Evolutionary conservation across 2,113 vertebrate genomes (phyloP).

Genomic region (Plecturocebus donacophilus): DNA sequence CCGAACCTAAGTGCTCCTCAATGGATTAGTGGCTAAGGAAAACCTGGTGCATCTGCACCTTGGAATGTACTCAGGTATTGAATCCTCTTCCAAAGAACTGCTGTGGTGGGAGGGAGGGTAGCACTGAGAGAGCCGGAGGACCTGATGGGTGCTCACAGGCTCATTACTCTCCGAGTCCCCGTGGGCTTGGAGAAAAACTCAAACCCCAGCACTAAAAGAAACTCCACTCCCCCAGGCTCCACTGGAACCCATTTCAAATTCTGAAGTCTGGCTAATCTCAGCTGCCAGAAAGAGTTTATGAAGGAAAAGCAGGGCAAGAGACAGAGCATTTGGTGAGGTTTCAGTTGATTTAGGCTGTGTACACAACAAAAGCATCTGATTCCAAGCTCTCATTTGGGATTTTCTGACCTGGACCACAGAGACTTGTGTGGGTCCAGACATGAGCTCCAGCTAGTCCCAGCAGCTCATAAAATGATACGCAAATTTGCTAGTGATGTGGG

Average conservation of each 20-base stretch:
- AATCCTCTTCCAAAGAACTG: not conserved
- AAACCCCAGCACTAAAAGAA: not conserved
- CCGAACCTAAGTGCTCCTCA: too few species aligned
- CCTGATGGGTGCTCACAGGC: not conserved
- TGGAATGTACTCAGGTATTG: too few species aligned
- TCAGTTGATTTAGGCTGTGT: rapidly evolving
- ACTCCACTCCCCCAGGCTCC: rapidly evolving
- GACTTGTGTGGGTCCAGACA: rapidly evolving
- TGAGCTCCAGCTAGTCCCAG: too few species aligned
- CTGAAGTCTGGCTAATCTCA: not conserved
- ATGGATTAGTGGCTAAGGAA: too few species aligned
- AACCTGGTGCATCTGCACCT: too few species aligned
- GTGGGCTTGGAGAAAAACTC: not conserved
- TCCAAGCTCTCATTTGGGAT: too few species aligned
- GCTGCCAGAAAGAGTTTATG: not conserved
- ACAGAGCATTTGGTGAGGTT: not conserved
- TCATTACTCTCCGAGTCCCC: not conserved
- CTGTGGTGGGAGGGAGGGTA: rapidly evolving
- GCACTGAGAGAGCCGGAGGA: rapidly evolving
- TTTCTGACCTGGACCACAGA: not conserved
- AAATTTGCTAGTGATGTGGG: not conserved
- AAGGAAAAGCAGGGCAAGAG: rapidly evolving
- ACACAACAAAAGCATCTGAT: not conserved
- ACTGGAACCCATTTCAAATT: not conserved
- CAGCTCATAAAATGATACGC: rapidly evolving